Percentiles rank a stretch among this genome's conserved stretches.
phyloP scores from a whole-genome alignment of 2,888 invertebrate genomes.

The Lasioglossum marginatum region DNA sequence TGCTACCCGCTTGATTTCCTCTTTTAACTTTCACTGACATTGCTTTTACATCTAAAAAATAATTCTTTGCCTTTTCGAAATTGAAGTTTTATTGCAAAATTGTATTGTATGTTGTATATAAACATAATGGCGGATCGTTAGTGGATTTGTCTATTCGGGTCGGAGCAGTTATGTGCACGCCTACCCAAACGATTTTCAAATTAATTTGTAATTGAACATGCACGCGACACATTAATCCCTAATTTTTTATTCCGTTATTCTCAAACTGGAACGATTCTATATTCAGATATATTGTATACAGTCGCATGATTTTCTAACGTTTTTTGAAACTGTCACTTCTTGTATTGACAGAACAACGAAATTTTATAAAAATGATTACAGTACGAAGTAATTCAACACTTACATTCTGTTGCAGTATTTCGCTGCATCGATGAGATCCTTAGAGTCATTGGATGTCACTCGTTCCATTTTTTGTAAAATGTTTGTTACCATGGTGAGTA shows the following conservation, averaged over 20 bases:
- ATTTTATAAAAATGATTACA: neutral
- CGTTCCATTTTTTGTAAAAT: conserved; percentile 56
- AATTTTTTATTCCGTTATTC: neutral
- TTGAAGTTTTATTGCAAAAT: neutral
- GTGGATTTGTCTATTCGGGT: conserved; percentile 16
- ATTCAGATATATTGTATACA: neutral
- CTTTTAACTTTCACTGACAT: neutral
- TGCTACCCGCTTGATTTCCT: neutral
- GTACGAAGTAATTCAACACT: conserved; percentile 22
- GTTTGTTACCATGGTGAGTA: conserved; percentile 73
- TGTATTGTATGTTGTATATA: neutral
- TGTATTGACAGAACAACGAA: neutral
- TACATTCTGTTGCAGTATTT: conserved; percentile 63
- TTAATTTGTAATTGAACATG: neutral
- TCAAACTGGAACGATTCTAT: neutral
- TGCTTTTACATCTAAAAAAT: neutral
- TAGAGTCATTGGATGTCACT: neutral
- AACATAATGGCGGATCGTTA: neutral
- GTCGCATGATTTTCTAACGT: too few species aligned
- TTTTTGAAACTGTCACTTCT: too few species aligned
- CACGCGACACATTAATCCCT: neutral
- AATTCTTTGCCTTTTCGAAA: neutral
- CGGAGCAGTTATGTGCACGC: conserved; percentile 20
- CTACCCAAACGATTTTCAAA: neutral
- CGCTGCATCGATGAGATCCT: conserved; percentile 26